A percentile compares a stretch with the other conserved stretches of the same genome.
Evolutionary conservation across 2,888 invertebrate genomes (phyloP).

Genomic region (Aphodius granarius): DNA sequence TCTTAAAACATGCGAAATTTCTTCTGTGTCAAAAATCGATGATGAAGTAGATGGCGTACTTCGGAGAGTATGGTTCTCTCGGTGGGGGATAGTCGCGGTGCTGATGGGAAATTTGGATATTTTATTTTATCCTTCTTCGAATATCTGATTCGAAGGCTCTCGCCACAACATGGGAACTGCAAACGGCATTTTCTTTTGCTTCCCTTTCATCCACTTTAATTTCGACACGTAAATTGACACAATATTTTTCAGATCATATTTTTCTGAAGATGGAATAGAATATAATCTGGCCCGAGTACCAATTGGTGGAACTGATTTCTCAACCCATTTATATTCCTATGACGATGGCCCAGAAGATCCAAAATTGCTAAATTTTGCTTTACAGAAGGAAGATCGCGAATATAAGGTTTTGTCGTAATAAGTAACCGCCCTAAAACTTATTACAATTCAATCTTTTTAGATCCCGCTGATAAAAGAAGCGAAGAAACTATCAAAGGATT

Average conservation of each 20-base stretch:
- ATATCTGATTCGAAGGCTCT: too few species aligned
- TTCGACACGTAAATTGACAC: too few species aligned
- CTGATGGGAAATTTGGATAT: too few species aligned
- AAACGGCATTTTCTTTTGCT: too few species aligned
- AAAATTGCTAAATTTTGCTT: slow-evolving; percentile 64
- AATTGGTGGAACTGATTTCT: slow-evolving; percentile 87
- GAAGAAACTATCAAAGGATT: slow-evolving; percentile 29
- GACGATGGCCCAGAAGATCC: slow-evolving; percentile 67
- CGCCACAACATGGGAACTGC: too few species aligned
- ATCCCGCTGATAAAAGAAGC: slow-evolving; percentile 39
- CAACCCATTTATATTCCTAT: slow-evolving; percentile 77
- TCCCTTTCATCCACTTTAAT: too few species aligned
- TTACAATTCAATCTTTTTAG: slow-evolving; percentile 27
- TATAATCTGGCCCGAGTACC: slow-evolving; percentile 81
- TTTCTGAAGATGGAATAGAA: slow-evolving; percentile 65
- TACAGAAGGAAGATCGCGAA: slow-evolving; percentile 67
- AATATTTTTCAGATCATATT: slow-evolving; percentile 77
- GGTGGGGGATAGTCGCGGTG: too few species aligned
- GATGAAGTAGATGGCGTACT: too few species aligned
- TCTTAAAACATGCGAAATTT: too few species aligned
- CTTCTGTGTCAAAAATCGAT: too few species aligned
- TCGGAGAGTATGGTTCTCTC: too few species aligned
- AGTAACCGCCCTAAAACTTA: not conserved
- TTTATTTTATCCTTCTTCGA: too few species aligned
- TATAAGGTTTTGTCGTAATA: slow-evolving; percentile 60